Conservation (phyloP, 1,140 invertebrate genomes). For the Sogatella furcifera region DNA sequence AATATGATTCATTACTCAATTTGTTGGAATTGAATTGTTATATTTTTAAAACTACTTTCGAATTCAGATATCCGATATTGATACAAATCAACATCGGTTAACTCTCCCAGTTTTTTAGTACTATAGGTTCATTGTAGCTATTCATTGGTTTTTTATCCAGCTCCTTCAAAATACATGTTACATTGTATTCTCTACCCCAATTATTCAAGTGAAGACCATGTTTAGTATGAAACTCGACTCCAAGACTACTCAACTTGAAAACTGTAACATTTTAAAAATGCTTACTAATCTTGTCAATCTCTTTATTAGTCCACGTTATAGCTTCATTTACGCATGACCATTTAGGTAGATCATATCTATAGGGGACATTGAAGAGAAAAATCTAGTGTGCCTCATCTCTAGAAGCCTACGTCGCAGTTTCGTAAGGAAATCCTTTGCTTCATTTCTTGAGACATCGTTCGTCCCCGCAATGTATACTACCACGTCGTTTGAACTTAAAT, state of each 20-base stretch:
- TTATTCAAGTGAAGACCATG: slow-evolving; percentile 8
- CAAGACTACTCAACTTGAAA: neutral
- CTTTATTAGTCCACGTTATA: slow-evolving; percentile 7
- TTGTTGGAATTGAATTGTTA: too few relatives aligned
- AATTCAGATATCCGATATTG: too few relatives aligned
- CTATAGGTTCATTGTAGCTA: too few relatives aligned
- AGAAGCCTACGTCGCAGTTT: too few relatives aligned
- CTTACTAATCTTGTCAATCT: neutral
- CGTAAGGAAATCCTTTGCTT: neutral
- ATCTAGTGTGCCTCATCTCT: neutral
- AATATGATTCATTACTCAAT: too few relatives aligned
- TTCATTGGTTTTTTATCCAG: too few relatives aligned
- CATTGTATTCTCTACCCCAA: slow-evolving; percentile 2
- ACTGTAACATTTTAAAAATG: slow-evolving; percentile 6
- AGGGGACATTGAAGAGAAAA: slow-evolving; percentile 5
- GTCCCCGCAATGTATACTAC: neutral
- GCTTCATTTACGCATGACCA: slow-evolving; percentile 10
- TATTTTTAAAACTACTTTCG: too few relatives aligned
- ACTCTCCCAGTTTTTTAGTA: too few relatives aligned
- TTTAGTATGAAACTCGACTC: slow-evolving; percentile 1
- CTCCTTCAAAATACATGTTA: neutral
- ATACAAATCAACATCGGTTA: too few relatives aligned
- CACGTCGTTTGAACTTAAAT: neutral
- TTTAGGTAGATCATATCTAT: slow-evolving; percentile 6
- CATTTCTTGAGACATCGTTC: neutral